phyloP scores from a whole-genome alignment of 2,888 invertebrate genomes.

The Seira ritae region DNA sequence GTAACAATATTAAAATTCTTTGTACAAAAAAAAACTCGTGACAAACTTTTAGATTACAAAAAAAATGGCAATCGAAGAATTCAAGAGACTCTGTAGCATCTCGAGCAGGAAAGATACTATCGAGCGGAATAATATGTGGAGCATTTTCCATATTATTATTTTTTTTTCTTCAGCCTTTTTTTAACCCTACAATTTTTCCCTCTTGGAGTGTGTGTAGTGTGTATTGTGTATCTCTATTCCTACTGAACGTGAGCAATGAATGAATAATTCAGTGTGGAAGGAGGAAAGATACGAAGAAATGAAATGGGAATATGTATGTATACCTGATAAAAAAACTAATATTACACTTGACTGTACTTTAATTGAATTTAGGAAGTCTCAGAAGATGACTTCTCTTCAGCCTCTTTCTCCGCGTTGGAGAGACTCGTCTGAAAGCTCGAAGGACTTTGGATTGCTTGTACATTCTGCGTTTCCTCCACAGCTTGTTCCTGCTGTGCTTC shows the following conservation, averaged over 20 bases:
- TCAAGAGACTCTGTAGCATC: slow-evolving; percentile 20
- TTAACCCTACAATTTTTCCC: background rate
- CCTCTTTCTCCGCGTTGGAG: slow-evolving; percentile 53
- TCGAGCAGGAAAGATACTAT: slow-evolving; percentile 19
- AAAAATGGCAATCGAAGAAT: slow-evolving; percentile 3
- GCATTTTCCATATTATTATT: background rate
- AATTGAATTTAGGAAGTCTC: background rate
- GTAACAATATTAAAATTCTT: slow-evolving; percentile 39
- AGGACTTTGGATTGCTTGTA: slow-evolving; percentile 39
- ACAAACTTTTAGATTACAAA: background rate
- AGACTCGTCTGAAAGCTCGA: slow-evolving; percentile 57
- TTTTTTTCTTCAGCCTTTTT: slow-evolving; percentile 10
- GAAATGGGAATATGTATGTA: background rate
- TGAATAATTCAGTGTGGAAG: background rate
- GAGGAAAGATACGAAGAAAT: background rate
- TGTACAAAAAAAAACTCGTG: slow-evolving; percentile 41
- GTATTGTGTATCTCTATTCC: background rate
- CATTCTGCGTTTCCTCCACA: slow-evolving; percentile 2
- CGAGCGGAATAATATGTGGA: slow-evolving; percentile 2
- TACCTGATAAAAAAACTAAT: background rate
- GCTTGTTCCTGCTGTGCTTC: slow-evolving; percentile 18
- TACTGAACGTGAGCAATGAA: slow-evolving; percentile 5
- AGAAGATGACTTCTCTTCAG: slow-evolving; percentile 16
- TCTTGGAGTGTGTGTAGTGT: too few species aligned
- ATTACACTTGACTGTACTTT: slow-evolving; percentile 31